Evolutionary conservation across 2,888 invertebrate genomes (phyloP).

Genomic region (Ischnura elegans): DNA sequence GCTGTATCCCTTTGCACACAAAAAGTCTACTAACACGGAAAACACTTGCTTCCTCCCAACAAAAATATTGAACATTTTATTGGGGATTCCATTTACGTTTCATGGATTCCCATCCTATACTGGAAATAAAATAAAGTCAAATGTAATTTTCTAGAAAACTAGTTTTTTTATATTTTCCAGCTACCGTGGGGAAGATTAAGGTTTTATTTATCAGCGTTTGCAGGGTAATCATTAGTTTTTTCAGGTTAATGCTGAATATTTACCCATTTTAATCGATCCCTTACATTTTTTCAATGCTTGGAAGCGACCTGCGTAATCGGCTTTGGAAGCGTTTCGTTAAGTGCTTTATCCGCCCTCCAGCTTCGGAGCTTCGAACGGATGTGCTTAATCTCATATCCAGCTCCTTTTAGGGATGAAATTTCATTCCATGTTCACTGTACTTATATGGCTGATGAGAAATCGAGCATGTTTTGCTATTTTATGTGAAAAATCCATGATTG

Average conservation of each 20-base stretch:
- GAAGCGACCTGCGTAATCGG: not conserved
- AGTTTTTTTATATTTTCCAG: not conserved
- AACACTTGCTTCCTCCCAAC: too few species aligned
- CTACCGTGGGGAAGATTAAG: not conserved
- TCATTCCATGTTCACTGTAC: not conserved
- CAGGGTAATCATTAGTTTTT: not conserved
- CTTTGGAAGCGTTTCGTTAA: not conserved
- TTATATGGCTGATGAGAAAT: not conserved
- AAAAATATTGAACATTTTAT: too few species aligned
- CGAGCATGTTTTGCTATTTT: too few species aligned
- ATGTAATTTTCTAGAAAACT: too few species aligned
- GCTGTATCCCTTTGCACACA: too few species aligned
- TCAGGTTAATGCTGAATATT: not conserved
- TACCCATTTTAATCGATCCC: not conserved
- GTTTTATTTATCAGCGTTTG: not conserved
- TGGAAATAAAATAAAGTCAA: too few species aligned
- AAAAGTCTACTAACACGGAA: too few species aligned
- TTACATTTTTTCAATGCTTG: not conserved
- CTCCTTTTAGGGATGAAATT: not conserved
- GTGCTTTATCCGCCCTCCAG: not conserved
- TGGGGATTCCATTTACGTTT: too few species aligned
- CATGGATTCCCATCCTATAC: too few species aligned
- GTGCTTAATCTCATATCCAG: not conserved
- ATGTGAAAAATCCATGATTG: not conserved
- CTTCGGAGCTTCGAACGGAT: not conserved